phyloP scores from a whole-genome alignment of 2,888 invertebrate genomes.

The Nesidiocoris tenuis region DNA sequence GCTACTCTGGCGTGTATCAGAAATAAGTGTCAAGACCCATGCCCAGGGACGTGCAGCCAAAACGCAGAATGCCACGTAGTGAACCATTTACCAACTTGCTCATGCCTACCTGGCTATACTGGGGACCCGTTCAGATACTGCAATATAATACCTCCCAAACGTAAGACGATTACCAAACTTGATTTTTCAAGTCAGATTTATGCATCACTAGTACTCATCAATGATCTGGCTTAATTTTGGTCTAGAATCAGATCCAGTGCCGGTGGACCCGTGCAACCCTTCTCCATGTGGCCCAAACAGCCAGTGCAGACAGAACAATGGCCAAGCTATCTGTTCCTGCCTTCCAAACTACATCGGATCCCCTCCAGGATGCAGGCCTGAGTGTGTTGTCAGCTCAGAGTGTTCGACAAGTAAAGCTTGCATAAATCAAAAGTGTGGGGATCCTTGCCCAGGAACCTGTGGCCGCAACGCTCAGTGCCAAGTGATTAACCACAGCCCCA shows the following conservation, averaged over 20 bases:
- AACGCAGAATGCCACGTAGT: conserved; percentile 67
- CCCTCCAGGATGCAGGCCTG: conserved; percentile 72
- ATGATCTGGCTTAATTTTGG: conserved; percentile 2
- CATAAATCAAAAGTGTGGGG: conserved; percentile 57
- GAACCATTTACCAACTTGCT: conserved; percentile 68
- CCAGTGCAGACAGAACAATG: conserved; percentile 58
- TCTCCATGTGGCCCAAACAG: conserved; percentile 71
- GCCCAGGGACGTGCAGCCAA: conserved; percentile 68
- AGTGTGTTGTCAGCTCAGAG: conserved; percentile 67
- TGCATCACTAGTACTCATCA: neutral
- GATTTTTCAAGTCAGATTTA: too few species aligned
- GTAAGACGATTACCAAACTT: too few species aligned
- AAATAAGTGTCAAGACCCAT: conserved; percentile 68
- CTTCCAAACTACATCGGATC: conserved; percentile 72
- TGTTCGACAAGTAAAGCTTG: conserved; percentile 59
- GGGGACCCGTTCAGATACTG: conserved; percentile 69
- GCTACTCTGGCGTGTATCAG: conserved; percentile 64
- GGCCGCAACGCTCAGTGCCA: conserved; percentile 72
- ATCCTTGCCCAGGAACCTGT: conserved; percentile 70
- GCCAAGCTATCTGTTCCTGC: conserved; percentile 69
- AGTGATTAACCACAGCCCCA: conserved; percentile 73
- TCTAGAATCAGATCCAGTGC: conserved; percentile 40
- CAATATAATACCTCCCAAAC: conserved; percentile 59
- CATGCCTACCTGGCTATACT: conserved; percentile 62
- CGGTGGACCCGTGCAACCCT: conserved; percentile 57